These are phyloP conservation scores for Ectemnius continuus DNA, from an alignment of 2,888 invertebrate genomes.

Conservation along the genomic window DNA sequence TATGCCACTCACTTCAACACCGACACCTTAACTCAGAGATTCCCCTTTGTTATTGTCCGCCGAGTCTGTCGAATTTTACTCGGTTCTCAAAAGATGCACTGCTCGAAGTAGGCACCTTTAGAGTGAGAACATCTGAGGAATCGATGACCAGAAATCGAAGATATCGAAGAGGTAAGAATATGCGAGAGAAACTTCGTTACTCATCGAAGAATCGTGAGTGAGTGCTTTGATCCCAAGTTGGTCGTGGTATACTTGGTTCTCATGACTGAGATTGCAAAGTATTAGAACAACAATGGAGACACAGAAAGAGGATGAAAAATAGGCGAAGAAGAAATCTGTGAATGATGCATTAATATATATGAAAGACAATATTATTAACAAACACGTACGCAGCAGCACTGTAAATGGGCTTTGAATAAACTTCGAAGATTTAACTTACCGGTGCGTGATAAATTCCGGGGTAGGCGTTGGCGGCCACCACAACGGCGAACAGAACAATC, in stretches of 20 bases:
- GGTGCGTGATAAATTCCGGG: constrained; percentile 65
- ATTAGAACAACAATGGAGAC: neutral
- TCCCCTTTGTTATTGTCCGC: constrained; percentile 47
- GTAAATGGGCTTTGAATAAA: neutral
- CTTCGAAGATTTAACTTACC: constrained; percentile 43
- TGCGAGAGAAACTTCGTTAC: too few relatives aligned
- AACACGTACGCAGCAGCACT: neutral
- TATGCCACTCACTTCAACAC: neutral
- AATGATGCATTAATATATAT: too few relatives aligned
- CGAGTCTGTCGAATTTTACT: constrained; percentile 52
- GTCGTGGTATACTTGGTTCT: too few relatives aligned
- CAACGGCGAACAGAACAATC: constrained; percentile 74
- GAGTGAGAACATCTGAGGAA: too few relatives aligned
- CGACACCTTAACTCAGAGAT: neutral
- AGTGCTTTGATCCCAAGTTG: neutral
- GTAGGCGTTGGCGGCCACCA: constrained; percentile 71
- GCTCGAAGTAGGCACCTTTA: too few relatives aligned
- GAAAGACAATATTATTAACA: neutral
- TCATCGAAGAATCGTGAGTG: neutral
- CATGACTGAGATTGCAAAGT: too few relatives aligned
- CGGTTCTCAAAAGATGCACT: constrained; percentile 36
- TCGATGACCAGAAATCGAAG: too few relatives aligned
- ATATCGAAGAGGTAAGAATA: too few relatives aligned
- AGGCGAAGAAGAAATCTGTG: neutral
- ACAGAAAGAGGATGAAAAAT: neutral